These are phyloP conservation scores for Diabrotica balteata DNA, from an alignment of 2,888 invertebrate genomes.

Conservation along the genomic window DNA sequence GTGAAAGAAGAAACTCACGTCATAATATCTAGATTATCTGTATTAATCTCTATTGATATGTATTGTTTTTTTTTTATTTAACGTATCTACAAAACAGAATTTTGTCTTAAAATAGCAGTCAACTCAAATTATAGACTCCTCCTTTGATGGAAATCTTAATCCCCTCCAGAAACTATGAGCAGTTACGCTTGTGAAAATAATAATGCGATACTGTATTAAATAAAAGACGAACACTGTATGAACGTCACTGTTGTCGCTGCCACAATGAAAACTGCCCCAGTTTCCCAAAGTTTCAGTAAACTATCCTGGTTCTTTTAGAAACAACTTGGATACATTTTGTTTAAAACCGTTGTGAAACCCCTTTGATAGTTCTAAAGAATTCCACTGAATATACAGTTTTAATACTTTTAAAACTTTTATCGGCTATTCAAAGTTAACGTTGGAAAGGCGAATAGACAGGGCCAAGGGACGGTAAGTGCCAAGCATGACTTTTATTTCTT, in stretches of 20 bases:
- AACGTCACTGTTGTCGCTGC: conserved; percentile 1
- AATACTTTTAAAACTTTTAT: conserved; percentile 38
- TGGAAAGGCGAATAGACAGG: conserved; percentile 17
- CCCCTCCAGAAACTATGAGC: too few relatives aligned
- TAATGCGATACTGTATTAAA: too few relatives aligned
- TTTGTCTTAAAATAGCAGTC: too few relatives aligned
- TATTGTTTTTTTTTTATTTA: too few relatives aligned
- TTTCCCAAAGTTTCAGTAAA: conserved; percentile 28
- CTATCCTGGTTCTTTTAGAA: conserved; percentile 27
- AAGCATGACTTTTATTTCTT: conserved; percentile 14
- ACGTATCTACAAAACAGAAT: too few relatives aligned
- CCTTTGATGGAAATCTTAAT: too few relatives aligned
- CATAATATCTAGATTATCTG: too few relatives aligned
- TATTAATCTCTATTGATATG: too few relatives aligned
- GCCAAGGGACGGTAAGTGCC: conserved; percentile 19
- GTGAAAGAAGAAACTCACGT: too few relatives aligned
- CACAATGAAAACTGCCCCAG: conserved; percentile 9
- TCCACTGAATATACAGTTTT: conserved; percentile 38
- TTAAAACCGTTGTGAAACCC: conserved; percentile 32
- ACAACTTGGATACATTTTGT: conserved; percentile 31
- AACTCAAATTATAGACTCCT: too few relatives aligned
- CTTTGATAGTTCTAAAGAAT: conserved; percentile 35
- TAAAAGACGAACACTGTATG: too few relatives aligned
- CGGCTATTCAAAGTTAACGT: conserved; percentile 36
- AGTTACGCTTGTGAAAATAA: too few relatives aligned